phyloP scores from a whole-genome alignment of 2,113 vertebrate genomes.

The Tetrao urogallus region DNA sequence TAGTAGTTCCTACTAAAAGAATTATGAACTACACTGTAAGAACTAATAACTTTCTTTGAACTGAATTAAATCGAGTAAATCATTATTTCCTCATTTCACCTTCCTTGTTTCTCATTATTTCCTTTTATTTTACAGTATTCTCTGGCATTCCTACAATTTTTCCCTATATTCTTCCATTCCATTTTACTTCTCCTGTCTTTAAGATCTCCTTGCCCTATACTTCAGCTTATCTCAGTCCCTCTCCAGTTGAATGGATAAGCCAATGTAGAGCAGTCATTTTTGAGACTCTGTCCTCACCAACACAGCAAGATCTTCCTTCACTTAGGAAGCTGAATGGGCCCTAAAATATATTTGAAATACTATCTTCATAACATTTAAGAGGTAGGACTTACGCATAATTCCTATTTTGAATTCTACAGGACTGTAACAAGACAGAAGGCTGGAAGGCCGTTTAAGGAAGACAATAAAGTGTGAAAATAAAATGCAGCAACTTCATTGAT shows the following conservation, averaged over 20 bases:
- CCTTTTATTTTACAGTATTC: background rate
- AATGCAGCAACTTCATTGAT: background rate
- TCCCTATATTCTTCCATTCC: background rate
- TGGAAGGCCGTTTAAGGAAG: background rate
- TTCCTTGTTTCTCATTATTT: background rate
- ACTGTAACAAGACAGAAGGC: background rate
- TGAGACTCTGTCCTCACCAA: background rate
- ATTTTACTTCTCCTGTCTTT: background rate
- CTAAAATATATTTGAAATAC: background rate
- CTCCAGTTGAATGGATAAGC: rapidly evolving
- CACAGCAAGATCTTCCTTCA: rapidly evolving
- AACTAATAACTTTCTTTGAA: background rate
- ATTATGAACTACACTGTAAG: background rate
- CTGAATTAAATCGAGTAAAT: background rate
- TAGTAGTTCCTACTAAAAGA: background rate
- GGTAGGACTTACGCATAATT: background rate
- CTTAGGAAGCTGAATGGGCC: background rate
- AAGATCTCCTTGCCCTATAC: background rate
- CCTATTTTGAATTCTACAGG: background rate
- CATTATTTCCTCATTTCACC: background rate
- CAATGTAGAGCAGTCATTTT: background rate
- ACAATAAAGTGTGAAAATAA: background rate
- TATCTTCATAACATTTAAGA: background rate
- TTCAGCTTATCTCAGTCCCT: background rate
- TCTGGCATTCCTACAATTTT: background rate